Evolutionary conservation across 2,888 invertebrate species (phyloP).

Genomic region (Dynastes grantii): DNA sequence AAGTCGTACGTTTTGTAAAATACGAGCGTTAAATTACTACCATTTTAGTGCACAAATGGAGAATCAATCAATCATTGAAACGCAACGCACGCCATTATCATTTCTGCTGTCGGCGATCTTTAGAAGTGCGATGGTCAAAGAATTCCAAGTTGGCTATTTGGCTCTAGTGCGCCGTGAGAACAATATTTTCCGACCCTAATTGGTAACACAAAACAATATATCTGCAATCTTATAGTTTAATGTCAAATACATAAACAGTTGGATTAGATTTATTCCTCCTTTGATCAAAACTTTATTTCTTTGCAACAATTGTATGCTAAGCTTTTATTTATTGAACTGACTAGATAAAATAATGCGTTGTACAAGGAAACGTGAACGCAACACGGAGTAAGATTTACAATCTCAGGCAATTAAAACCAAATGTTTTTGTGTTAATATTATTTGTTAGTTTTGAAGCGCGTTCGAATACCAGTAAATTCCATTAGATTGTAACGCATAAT

Average conservation of each 20-base stretch:
- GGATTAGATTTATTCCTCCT: slow-evolving; percentile 52
- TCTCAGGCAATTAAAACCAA: too few species aligned
- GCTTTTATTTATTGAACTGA: slow-evolving; percentile 30
- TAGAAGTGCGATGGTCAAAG: slow-evolving; percentile 52
- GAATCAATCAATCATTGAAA: slow-evolving; percentile 51
- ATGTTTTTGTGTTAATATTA: too few species aligned
- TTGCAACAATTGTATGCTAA: slow-evolving; percentile 43
- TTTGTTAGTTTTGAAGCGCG: too few species aligned
- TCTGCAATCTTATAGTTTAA: slow-evolving; percentile 53
- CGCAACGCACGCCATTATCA: slow-evolving; percentile 51
- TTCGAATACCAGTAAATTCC: not conserved
- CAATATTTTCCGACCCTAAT: slow-evolving; percentile 54
- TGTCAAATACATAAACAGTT: slow-evolving; percentile 52
- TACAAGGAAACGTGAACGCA: not conserved
- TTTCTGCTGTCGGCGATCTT: slow-evolving; percentile 52
- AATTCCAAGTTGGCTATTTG: slow-evolving; percentile 47
- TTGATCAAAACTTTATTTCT: slow-evolving; percentile 52
- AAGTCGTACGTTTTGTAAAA: slow-evolving; percentile 47
- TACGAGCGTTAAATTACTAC: slow-evolving; percentile 51
- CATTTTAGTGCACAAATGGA: slow-evolving; percentile 51
- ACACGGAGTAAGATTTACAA: too few species aligned
- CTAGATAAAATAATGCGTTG: slow-evolving; percentile 9
- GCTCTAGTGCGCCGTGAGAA: slow-evolving; percentile 51
- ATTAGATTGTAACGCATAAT: not conserved
- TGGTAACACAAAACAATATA: slow-evolving; percentile 54